Conservation (phyloP, 2,113 vertebrate genomes). For the Anguilla japonica region DNA sequence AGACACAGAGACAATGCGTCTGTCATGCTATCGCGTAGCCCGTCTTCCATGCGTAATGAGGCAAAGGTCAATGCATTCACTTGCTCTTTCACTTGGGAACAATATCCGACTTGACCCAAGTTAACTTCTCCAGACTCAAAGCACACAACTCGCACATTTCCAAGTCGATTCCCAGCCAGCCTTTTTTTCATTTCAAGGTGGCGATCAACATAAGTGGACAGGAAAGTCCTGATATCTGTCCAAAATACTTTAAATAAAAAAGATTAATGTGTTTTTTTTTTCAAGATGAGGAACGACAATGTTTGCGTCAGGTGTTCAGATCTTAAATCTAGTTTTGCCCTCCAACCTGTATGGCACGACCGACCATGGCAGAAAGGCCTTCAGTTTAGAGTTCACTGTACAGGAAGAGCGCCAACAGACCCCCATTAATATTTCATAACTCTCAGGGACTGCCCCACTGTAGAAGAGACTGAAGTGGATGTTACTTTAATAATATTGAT, state of each 20-base stretch:
- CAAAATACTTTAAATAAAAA: background rate
- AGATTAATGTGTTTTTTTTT: background rate
- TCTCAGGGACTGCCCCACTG: constrained; percentile 12
- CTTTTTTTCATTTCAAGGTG: background rate
- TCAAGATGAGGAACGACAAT: background rate
- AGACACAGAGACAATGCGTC: constrained; percentile 46
- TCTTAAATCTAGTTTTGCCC: background rate
- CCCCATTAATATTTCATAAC: background rate
- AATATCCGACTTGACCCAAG: constrained; percentile 85
- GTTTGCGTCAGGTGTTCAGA: background rate
- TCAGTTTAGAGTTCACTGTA: background rate
- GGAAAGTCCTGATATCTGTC: background rate
- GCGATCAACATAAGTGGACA: background rate
- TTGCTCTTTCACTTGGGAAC: constrained; percentile 83
- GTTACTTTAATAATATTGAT: constrained; percentile 51
- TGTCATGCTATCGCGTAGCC: constrained; percentile 76
- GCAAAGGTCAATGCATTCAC: constrained; percentile 89
- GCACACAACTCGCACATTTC: background rate
- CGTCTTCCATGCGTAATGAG: constrained; percentile 88
- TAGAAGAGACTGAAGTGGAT: background rate
- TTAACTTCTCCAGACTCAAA: constrained; percentile 74
- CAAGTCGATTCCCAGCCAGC: background rate
- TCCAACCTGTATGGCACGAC: background rate
- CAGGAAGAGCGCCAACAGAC: background rate
- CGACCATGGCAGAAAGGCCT: background rate